Evolutionary conservation across 2,797 vertebrate genomes (phyloP).

Genomic region (Enteromius treurensis): DNA sequence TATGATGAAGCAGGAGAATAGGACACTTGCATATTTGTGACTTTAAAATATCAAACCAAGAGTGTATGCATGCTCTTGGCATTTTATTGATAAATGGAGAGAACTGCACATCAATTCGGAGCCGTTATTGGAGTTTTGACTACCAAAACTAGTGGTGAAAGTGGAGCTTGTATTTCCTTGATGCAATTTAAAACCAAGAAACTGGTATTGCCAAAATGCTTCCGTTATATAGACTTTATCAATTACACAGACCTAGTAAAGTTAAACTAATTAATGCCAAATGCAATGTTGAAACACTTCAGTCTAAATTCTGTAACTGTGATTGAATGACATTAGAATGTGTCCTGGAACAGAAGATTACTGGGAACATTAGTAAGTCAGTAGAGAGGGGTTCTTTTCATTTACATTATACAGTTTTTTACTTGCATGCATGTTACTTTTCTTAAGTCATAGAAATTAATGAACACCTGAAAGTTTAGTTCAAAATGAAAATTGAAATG

Average conservation of each 20-base stretch:
- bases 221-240: neutral
- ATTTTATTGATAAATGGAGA: neutral
- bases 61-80: neutral
- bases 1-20: neutral
- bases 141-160: neutral
- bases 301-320: neutral
- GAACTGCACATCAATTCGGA: neutral
- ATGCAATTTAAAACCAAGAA: neutral
- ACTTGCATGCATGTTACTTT: neutral
- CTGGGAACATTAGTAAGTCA: neutral
- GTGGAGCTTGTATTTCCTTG: neutral
- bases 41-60: neutral
- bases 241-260: no score
- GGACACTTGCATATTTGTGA: neutral
- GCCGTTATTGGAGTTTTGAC: neutral
- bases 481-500: no score
- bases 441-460: neutral
- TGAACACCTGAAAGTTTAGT: neutral
- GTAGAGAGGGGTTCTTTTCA: neutral
- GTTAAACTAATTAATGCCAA: neutral
- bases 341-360: neutral
- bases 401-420: neutral
- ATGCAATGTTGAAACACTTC: conserved; percentile 7
- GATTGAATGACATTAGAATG: neutral
- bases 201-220: neutral